Percentiles rank a stretch among this genome's conserved stretches.
These are phyloP conservation scores for Psammodynastes pulverulentus DNA, from an alignment of 2,113 vertebrate species.

Conservation along the genomic window DNA sequence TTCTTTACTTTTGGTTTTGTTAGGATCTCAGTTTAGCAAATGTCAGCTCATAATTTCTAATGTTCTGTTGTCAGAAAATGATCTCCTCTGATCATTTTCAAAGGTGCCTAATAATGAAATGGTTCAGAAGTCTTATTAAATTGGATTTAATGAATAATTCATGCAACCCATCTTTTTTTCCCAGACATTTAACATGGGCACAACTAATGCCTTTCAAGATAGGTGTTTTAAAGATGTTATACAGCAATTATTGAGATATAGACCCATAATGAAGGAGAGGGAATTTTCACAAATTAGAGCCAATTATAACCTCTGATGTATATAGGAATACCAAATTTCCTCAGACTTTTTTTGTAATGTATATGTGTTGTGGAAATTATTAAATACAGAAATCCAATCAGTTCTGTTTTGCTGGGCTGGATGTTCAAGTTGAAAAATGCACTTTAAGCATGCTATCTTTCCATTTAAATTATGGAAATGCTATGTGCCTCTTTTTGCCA, in stretches of 20 bases:
- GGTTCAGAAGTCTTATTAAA: conserved; percentile 42
- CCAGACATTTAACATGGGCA: conserved; percentile 27
- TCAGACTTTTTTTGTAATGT: background rate
- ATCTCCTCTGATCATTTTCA: conserved; percentile 21
- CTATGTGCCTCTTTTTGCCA: background rate
- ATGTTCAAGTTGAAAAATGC: background rate
- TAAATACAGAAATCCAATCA: background rate
- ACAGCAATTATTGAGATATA: conserved; percentile 18
- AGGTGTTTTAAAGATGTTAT: conserved; percentile 1
- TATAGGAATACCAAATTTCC: background rate
- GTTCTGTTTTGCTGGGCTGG: background rate
- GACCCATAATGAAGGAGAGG: background rate
- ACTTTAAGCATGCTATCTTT: background rate
- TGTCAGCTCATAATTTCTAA: conserved; percentile 29
- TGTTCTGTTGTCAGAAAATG: conserved; percentile 34
- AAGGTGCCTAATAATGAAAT: conserved; percentile 37
- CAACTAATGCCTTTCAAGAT: conserved; percentile 49
- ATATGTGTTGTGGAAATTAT: background rate
- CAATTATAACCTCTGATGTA: background rate
- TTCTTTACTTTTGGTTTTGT: conserved; percentile 34
- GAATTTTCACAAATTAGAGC: background rate
- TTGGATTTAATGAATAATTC: conserved; percentile 47
- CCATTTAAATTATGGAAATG: background rate
- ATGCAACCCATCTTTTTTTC: conserved; percentile 17
- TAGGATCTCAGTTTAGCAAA: conserved; percentile 31